Percentiles rank a stretch among this genome's conserved stretches.
Conservation (phyloP, 37 sponge, comb jelly and placozoan genomes). For the Lycopodina hypogea region DNA sequence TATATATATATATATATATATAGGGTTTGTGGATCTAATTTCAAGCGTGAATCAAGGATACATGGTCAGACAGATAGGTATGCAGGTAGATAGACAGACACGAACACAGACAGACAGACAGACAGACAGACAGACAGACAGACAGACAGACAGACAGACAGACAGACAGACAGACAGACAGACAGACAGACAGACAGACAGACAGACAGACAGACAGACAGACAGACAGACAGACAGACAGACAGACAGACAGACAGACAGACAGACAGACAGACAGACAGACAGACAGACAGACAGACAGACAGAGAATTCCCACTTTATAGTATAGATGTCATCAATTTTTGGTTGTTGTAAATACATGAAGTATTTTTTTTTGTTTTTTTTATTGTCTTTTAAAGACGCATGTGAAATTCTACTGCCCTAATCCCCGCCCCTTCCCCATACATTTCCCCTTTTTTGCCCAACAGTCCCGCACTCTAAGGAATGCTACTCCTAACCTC, state of each 20-base stretch:
- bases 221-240: conserved; percentile 1
- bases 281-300: conserved; percentile 10
- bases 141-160: neutral
- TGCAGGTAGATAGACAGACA: too few relatives aligned
- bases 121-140: neutral
- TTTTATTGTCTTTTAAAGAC: too few relatives aligned
- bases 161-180: neutral
- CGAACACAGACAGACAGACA: neutral
- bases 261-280: conserved; percentile 1
- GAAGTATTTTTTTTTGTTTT: too few relatives aligned
- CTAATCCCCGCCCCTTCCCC: neutral
- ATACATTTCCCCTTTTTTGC: neutral
- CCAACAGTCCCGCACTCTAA: conserved; percentile 70
- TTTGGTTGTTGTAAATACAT: too few relatives aligned
- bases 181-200: conserved; percentile 10
- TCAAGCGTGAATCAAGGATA: too few relatives aligned
- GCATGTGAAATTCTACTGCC: too few relatives aligned
- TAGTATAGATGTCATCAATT: too few relatives aligned
- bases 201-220: conserved; percentile 7
- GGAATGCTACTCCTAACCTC: conserved; percentile 73
- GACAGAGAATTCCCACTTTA: too few relatives aligned
- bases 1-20: too few relatives aligned
- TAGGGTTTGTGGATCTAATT: too few relatives aligned
- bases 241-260: conserved; percentile 16
- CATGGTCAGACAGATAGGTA: too few relatives aligned